These are phyloP conservation scores for Mermis nigrescens DNA, from an alignment of 2,888 invertebrate genomes.

Conservation along the genomic window DNA sequence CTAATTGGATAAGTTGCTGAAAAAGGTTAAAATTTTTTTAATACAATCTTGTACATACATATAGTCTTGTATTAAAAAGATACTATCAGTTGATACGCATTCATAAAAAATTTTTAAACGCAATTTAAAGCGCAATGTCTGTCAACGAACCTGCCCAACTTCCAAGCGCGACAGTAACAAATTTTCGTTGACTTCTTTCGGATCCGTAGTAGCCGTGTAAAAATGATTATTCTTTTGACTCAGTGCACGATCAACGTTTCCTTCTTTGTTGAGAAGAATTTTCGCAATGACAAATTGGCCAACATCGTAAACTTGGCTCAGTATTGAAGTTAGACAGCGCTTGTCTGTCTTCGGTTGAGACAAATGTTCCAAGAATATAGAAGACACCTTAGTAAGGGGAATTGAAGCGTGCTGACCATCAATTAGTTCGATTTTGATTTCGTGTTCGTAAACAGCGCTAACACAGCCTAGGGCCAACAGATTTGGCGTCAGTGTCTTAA, in stretches of 20 bases:
- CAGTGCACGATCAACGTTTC: not conserved
- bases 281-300: not conserved
- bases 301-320: not conserved
- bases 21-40: too few species aligned
- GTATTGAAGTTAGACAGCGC: too few species aligned
- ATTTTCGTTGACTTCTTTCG: conserved; percentile 4
- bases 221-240: not conserved
- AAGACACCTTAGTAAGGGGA: not conserved
- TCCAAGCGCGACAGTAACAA: not conserved
- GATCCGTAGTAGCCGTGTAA: not conserved
- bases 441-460: not conserved
- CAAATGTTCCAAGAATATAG: not conserved
- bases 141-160: not conserved
- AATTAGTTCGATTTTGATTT: not conserved
- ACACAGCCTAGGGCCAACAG: not conserved
- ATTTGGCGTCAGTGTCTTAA: too few species aligned
- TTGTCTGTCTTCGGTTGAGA: not conserved
- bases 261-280: too few species aligned
- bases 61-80: too few species aligned
- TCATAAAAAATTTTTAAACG: too few species aligned
- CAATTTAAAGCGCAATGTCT: too few species aligned
- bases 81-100: too few species aligned
- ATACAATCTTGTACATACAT: too few species aligned
- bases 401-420: not conserved
- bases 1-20: too few species aligned